phyloP scores from a whole-genome alignment of 2,888 invertebrate species.

The Cancer borealis region DNA sequence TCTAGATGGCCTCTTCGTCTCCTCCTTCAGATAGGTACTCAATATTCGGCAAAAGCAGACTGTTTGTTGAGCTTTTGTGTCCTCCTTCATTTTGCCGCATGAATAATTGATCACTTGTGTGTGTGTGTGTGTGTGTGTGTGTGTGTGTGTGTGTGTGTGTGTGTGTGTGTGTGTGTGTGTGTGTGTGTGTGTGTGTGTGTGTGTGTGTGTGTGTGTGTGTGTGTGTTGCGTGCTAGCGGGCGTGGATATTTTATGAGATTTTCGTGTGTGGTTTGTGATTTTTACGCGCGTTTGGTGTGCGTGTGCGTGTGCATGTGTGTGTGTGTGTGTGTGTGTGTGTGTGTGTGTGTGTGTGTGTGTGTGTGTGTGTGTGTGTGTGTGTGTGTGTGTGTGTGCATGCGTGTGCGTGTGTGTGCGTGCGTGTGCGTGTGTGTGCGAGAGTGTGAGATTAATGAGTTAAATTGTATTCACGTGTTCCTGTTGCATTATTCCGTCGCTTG shows the following conservation, averaged over 20 bases:
- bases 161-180: constrained; percentile 38
- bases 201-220: constrained; percentile 41
- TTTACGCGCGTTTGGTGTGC: neutral
- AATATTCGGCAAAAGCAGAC: constrained; percentile 5
- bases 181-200: constrained; percentile 44
- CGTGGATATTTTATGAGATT: constrained; percentile 11
- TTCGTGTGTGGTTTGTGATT: constrained; percentile 27
- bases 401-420: neutral
- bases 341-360: constrained; percentile 26
- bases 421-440: neutral
- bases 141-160: neutral
- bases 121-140: neutral
- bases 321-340: constrained; percentile 25
- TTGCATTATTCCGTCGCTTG: neutral
- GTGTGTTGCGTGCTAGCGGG: constrained; percentile 13
- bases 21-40: neutral
- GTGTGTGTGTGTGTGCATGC: constrained; percentile 11
- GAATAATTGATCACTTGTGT: neutral
- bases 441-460: neutral
- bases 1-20: neutral
- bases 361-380: constrained; percentile 22
- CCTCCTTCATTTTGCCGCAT: neutral
- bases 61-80: constrained; percentile 4
- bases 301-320: constrained; percentile 24
- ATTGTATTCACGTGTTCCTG: neutral